Evolutionary conservation across 2,888 invertebrate species (phyloP).

Genomic region (Stenolophus ochropezus): DNA sequence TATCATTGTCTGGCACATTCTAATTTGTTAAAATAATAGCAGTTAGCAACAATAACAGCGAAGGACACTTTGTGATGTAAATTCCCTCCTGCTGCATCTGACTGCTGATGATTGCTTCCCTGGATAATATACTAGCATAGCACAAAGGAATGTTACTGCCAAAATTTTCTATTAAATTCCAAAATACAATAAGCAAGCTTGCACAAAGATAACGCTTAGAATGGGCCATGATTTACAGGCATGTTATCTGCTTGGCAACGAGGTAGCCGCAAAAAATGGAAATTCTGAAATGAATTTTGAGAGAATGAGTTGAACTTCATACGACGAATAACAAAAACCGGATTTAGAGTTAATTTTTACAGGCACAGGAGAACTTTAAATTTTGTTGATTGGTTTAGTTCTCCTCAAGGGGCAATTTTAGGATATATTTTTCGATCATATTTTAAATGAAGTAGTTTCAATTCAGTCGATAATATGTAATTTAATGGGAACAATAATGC

Average conservation of each 20-base stretch:
- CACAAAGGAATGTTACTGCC: slow-evolving; percentile 32
- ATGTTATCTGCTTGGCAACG: slow-evolving; percentile 4
- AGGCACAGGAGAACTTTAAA: background rate
- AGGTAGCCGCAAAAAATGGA: background rate
- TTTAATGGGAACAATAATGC: too few relatives aligned
- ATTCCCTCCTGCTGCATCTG: background rate
- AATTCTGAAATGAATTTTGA: slow-evolving; percentile 5
- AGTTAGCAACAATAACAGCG: background rate
- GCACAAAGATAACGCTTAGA: slow-evolving; percentile 24
- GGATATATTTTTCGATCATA: too few relatives aligned
- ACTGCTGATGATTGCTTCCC: slow-evolving; percentile 1
- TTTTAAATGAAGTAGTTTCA: too few relatives aligned
- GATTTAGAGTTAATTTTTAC: background rate
- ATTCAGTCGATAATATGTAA: too few relatives aligned
- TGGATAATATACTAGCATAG: slow-evolving; percentile 18
- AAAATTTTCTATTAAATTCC: slow-evolving; percentile 41
- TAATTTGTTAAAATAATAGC: slow-evolving; percentile 13
- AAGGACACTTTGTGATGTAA: slow-evolving; percentile 18
- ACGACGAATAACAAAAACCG: background rate
- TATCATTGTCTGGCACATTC: background rate
- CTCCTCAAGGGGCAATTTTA: background rate
- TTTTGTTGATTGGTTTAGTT: background rate
- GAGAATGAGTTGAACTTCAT: background rate
- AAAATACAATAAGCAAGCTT: slow-evolving; percentile 35
- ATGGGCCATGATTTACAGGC: slow-evolving; percentile 17